A percentile compares a stretch with the other conserved stretches of the same genome.
Evolutionary conservation across 2,888 invertebrate species (phyloP).

Genomic region (Aethes cnicana): DNA sequence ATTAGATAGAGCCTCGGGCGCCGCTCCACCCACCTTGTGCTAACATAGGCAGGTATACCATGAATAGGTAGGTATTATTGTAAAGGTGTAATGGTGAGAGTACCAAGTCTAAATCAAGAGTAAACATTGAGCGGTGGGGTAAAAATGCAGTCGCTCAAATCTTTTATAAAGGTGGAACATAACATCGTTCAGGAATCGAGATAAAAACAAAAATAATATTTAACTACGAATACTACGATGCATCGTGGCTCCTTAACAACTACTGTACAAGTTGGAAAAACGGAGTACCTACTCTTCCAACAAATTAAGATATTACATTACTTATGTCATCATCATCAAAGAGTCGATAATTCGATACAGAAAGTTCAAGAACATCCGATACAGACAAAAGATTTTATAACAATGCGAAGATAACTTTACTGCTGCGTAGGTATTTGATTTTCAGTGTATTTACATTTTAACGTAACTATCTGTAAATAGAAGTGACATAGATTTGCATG

Average conservation of each 20-base stretch:
- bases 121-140: too few relatives aligned
- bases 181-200: too few relatives aligned
- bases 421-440: background rate
- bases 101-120: slow-evolving; percentile 14
- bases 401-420: slow-evolving; percentile 10
- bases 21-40: slow-evolving; percentile 31
- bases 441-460: too few relatives aligned
- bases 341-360: background rate
- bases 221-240: too few relatives aligned
- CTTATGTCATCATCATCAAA: too few relatives aligned
- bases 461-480: background rate
- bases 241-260: too few relatives aligned
- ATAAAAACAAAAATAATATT: too few relatives aligned
- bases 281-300: too few relatives aligned
- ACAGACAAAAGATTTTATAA: background rate
- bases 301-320: too few relatives aligned
- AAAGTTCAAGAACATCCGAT: background rate
- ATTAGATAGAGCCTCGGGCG: slow-evolving; percentile 44
- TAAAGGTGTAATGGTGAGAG: slow-evolving; percentile 2
- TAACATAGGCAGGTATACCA: slow-evolving; percentile 21
- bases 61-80: slow-evolving; percentile 17
- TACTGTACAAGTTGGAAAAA: too few relatives aligned
- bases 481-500: slow-evolving; percentile 8
- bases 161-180: too few relatives aligned
- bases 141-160: too few relatives aligned